Evolutionary conservation across 2,113 vertebrate species (phyloP), one percentile per base, ranked within the genome.

Genomic region (Tauraco erythrolophus): DNA sequence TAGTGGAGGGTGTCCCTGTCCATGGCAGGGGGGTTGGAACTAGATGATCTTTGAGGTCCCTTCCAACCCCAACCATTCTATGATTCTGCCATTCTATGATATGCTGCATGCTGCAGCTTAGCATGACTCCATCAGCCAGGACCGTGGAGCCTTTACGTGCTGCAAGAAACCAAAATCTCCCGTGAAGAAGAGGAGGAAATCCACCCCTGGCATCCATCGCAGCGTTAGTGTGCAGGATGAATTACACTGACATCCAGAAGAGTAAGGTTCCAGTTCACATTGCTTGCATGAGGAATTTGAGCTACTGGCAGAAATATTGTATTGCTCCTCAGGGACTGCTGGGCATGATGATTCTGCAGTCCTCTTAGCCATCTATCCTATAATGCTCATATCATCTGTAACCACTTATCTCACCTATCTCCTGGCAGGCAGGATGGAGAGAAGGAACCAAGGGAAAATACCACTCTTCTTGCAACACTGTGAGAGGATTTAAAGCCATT

Each of bases 311-410:
- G 12, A 74, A 77, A 65, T 65, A 85, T 18, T 89, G 35, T 33
- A 35, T 77, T 84, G 27, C n/a, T 68, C 41, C 75, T 80, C 7
- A 4, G 51, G 75, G 58, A 91, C 46, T 50, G 19, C 64, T 72
- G 62, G 71, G 65, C 48, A 89, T 0, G 0, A 43, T 24, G 22
- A 41, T 95, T 93, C 88, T 88, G 35, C 41, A 88, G 14, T 46
- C 76, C 43, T 78, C 19, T 37, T 48, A 77, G 22, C 60, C 79
- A 60, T 74, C 66, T 45, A 72, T 88, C 61, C 89, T 83, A 19
- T 62, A 65, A 85, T 81, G 74, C 45, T 95, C 11, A 9, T 46
- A 85, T 94, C 28, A 80, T 89, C 87, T 96, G 95, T 66, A 95
- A 90, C 75, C 51, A 80, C 74, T 88, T 48, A 92, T 24, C 43